A percentile compares a stretch with the other conserved stretches of the same genome.
These are phyloP conservation scores for Amphipoea lucens DNA, from an alignment of 2,888 invertebrate species.

Conservation along the genomic window DNA sequence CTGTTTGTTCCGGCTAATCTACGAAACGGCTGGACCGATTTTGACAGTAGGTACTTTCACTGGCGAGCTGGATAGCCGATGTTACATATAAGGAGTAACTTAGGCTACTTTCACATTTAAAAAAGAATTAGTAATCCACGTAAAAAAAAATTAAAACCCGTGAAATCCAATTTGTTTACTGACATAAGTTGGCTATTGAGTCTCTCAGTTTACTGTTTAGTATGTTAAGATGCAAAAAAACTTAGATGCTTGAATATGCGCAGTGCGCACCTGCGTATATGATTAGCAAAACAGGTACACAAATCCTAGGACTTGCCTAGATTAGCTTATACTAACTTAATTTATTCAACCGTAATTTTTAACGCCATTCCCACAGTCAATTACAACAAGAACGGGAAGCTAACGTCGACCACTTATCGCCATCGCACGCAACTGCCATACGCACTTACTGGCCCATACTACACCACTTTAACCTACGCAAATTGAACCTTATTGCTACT, in stretches of 20 bases:
- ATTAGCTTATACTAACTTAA: neutral
- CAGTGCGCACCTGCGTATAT: too few relatives aligned
- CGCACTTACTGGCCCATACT: constrained; percentile 38
- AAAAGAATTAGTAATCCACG: too few relatives aligned
- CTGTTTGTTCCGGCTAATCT: too few relatives aligned
- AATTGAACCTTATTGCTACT: constrained; percentile 23
- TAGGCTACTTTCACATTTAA: too few relatives aligned
- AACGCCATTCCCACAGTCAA: constrained; percentile 34
- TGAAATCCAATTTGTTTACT: neutral
- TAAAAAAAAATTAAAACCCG: too few relatives aligned
- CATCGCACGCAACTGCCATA: constrained; percentile 50
- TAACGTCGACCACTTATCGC: constrained; percentile 39
- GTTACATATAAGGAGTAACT: too few relatives aligned
- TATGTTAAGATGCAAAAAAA: neutral
- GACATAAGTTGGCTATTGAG: neutral
- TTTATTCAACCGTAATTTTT: constrained; percentile 6
- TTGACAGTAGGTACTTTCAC: too few relatives aligned
- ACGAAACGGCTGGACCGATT: too few relatives aligned
- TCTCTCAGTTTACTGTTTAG: neutral
- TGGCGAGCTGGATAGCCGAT: too few relatives aligned
- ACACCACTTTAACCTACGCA: neutral
- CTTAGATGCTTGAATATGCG: too few relatives aligned
- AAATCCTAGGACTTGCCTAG: neutral
- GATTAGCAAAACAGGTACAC: neutral
- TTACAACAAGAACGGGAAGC: constrained; percentile 46